A percentile compares a stretch with the other conserved stretches of the same genome.
These are phyloP conservation scores for Antennarius striatus DNA, from an alignment of 2,113 vertebrate species.

Conservation along the genomic window DNA sequence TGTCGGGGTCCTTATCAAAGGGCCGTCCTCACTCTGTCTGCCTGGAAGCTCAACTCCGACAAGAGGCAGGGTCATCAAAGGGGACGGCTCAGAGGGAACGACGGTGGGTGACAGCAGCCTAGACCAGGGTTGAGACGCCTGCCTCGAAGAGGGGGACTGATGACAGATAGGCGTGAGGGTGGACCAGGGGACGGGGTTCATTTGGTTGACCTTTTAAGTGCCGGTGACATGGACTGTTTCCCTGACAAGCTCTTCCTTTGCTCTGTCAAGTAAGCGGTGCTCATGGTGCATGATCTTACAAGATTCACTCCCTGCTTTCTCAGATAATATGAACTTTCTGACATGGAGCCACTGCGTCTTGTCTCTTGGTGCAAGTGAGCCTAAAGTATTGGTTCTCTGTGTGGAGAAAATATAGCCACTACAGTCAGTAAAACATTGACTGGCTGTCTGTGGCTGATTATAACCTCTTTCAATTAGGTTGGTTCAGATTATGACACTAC, in stretches of 20 bases:
- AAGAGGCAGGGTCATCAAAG: conserved; percentile 71
- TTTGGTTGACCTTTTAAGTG: conserved; percentile 73
- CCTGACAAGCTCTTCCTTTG: conserved; percentile 77
- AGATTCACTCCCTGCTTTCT: conserved; percentile 38
- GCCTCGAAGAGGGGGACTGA: conserved; percentile 46
- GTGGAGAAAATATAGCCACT: not conserved
- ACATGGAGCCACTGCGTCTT: conserved; percentile 33
- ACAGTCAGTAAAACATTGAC: conserved; percentile 17
- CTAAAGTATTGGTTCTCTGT: conserved; percentile 10
- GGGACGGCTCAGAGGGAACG: conserved; percentile 46
- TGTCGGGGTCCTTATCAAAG: conserved; percentile 75
- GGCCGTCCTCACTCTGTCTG: conserved; percentile 65
- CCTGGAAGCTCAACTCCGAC: conserved; percentile 68
- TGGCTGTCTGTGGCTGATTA: conserved; percentile 31
- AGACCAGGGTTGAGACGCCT: conserved; percentile 55
- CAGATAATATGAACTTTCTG: conserved; percentile 47
- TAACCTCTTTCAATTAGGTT: conserved; percentile 16
- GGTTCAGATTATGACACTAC: conserved; percentile 13
- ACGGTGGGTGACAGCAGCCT: conserved; percentile 41
- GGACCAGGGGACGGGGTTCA: conserved; percentile 56
- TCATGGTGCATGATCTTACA: conserved; percentile 51
- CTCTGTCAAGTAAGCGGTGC: conserved; percentile 63
- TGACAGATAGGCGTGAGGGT: conserved; percentile 62
- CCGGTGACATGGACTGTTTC: conserved; percentile 72
- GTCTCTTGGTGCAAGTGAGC: conserved; percentile 7